A percentile compares a stretch with the other conserved stretches of the same genome.
Conservation (phyloP, 2,888 invertebrate genomes). For the Drosophila parthenogenetica region DNA sequence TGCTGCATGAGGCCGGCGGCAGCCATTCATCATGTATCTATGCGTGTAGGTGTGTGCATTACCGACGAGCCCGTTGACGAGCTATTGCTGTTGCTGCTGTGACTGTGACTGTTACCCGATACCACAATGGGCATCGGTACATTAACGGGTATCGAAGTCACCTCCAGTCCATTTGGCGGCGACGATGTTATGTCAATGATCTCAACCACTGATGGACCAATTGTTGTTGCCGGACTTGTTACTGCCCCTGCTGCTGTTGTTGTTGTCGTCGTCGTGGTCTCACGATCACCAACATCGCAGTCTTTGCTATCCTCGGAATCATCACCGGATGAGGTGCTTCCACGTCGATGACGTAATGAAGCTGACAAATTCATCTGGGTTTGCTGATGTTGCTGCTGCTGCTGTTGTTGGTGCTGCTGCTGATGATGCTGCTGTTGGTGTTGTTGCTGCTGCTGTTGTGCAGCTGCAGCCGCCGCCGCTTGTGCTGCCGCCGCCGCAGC, state of each 20-base stretch:
- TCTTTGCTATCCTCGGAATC: slow-evolving; percentile 85
- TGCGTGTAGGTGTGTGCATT: slow-evolving; percentile 82
- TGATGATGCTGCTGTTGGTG: slow-evolving; percentile 57
- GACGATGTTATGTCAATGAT: slow-evolving; percentile 76
- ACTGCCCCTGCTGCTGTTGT: slow-evolving; percentile 9
- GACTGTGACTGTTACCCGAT: slow-evolving; percentile 24
- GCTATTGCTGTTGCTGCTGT: slow-evolving; percentile 50
- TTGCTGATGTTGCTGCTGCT: slow-evolving; percentile 57
- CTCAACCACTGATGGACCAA: slow-evolving; percentile 50
- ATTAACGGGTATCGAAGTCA: slow-evolving; percentile 47
- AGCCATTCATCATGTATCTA: slow-evolving; percentile 84
- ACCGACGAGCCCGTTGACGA: slow-evolving; percentile 80
- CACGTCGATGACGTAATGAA: slow-evolving; percentile 79
- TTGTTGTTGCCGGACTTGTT: slow-evolving; percentile 9
- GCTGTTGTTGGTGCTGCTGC: slow-evolving; percentile 46
- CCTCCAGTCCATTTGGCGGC: slow-evolving; percentile 69
- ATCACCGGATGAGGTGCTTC: slow-evolving; percentile 85
- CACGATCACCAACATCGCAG: slow-evolving; percentile 83
- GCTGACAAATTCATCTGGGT: slow-evolving; percentile 59
- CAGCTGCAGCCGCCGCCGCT: slow-evolving; percentile 35
- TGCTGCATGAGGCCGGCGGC: slow-evolving; percentile 84
- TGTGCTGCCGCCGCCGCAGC: slow-evolving; percentile 36
- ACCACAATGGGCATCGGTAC: slow-evolving; percentile 52
- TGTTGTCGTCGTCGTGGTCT: slow-evolving; percentile 28
- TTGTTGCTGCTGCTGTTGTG: slow-evolving; percentile 55